Percentiles rank a stretch among this genome's conserved stretches.
phyloP scores from a whole-genome alignment of 2,113 vertebrate genomes.

The Numida meleagris region DNA sequence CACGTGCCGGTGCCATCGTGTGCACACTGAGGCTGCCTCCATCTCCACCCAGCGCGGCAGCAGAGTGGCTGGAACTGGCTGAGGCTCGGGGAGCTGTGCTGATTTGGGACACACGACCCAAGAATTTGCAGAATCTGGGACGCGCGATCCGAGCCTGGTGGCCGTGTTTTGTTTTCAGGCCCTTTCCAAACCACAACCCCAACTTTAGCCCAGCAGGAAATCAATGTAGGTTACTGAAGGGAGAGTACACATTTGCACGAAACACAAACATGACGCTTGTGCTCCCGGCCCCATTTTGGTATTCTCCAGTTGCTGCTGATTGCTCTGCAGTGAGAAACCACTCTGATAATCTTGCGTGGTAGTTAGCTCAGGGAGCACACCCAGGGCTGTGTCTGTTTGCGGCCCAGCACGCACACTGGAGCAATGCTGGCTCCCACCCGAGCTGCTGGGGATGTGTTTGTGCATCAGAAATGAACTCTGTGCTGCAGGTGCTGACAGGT shows the following conservation, averaged over 20 bases:
- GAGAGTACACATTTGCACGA: accelerated
- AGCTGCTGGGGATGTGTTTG: neutral
- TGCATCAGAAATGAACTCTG: neutral
- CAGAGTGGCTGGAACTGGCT: neutral
- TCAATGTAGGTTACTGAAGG: neutral
- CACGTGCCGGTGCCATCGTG: accelerated
- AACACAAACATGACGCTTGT: neutral
- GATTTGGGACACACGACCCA: no score
- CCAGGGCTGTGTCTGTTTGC: accelerated
- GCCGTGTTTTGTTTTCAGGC: no score
- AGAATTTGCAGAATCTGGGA: neutral
- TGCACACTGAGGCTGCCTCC: neutral
- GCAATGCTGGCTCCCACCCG: neutral
- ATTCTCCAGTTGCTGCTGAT: neutral
- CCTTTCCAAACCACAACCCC: neutral
- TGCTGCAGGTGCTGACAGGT: neutral
- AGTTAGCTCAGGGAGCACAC: neutral
- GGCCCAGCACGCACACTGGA: neutral
- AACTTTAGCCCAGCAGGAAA: neutral
- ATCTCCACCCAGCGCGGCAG: accelerated
- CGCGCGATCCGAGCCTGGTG: no score
- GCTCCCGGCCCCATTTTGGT: neutral
- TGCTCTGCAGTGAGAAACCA: neutral
- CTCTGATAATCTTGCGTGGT: neutral
- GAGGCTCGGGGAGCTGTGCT: neutral